phyloP scores from a whole-genome alignment of 2,797 vertebrate species.

The Lagorchestes hirsutus region DNA sequence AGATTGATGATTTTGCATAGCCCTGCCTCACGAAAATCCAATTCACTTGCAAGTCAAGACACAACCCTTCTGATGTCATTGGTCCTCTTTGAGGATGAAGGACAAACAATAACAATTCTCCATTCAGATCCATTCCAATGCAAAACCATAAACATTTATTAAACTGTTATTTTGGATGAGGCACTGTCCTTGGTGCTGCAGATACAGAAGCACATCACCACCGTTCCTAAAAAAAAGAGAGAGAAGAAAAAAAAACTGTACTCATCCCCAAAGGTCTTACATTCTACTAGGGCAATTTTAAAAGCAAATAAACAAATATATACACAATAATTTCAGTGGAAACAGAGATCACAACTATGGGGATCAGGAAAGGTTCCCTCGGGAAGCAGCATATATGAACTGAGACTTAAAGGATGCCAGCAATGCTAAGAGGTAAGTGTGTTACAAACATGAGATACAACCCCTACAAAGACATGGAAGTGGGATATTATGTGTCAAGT shows the following conservation, averaged over 20 bases:
- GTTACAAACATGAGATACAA: too few species aligned
- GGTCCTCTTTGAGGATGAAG: too few species aligned
- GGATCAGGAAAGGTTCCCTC: background rate
- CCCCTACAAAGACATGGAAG: too few species aligned
- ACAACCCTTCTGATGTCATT: too few species aligned
- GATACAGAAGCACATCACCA: background rate
- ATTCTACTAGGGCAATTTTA: background rate
- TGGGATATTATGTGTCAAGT: too few species aligned
- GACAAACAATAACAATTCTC: background rate
- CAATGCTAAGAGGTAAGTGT: too few species aligned
- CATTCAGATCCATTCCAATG: background rate
- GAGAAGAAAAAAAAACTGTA: background rate
- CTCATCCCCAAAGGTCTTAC: background rate
- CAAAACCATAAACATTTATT: background rate
- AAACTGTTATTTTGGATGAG: background rate
- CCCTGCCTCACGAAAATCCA: background rate
- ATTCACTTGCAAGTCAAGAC: too few species aligned
- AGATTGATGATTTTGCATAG: background rate
- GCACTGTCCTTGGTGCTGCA: background rate
- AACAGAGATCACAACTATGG: background rate
- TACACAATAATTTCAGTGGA: background rate
- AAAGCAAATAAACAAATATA: background rate
- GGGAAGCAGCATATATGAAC: background rate
- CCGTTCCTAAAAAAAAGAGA: too few species aligned
- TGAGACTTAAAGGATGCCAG: background rate